A percentile compares a stretch with the other conserved stretches of the same genome.
Evolutionary conservation across 2,797 vertebrate species (phyloP).

Genomic region (Sarcoramphus papa): DNA sequence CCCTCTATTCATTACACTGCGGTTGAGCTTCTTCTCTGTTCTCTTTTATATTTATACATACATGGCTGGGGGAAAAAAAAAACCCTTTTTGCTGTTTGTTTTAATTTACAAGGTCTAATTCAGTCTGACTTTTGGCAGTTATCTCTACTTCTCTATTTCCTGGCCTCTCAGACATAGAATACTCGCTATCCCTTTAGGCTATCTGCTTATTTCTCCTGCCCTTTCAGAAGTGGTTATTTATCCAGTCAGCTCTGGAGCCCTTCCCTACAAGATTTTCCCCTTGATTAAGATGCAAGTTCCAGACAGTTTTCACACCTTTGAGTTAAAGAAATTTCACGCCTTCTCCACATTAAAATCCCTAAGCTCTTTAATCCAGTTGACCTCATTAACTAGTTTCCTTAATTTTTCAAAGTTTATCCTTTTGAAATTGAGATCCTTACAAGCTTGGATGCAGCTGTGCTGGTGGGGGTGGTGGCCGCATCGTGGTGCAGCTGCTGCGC

Average conservation of each 20-base stretch:
- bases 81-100: background rate
- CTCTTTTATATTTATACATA: background rate
- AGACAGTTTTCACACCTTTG: slow-evolving; percentile 65
- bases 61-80: background rate
- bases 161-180: background rate
- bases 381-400: slow-evolving; percentile 66
- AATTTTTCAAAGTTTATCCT: slow-evolving; percentile 54
- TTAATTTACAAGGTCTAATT: background rate
- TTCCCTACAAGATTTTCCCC: slow-evolving; percentile 29
- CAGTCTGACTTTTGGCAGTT: background rate
- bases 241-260: slow-evolving; percentile 12
- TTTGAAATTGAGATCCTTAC: slow-evolving; percentile 39
- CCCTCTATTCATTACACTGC: background rate
- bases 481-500: background rate
- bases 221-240: slow-evolving; percentile 43
- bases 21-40: background rate
- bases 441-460: slow-evolving; percentile 31
- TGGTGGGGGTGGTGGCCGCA: background rate
- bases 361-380: slow-evolving; percentile 63
- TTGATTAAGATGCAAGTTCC: slow-evolving; percentile 63
- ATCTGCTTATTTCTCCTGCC: background rate
- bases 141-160: background rate
- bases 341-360: slow-evolving; percentile 61
- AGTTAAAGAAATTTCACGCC: slow-evolving; percentile 66
- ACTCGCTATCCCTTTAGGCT: background rate